A percentile compares a stretch with the other conserved stretches of the same genome.
Conservation (phyloP, 2,888 invertebrate genomes). For the Calameuta filiformis region DNA sequence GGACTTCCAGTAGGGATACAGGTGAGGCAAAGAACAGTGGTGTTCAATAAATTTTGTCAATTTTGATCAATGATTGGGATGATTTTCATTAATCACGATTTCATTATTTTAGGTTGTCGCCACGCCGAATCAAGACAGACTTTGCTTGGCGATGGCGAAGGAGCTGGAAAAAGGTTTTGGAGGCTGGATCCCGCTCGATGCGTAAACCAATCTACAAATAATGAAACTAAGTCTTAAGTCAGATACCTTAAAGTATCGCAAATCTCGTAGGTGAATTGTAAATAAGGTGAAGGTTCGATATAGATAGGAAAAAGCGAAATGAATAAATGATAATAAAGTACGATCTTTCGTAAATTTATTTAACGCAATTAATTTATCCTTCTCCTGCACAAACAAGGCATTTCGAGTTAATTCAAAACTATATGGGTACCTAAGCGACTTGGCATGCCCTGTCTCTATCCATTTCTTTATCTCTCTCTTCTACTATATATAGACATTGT, state of each 20-base stretch:
- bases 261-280: background rate
- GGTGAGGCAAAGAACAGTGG: constrained; percentile 62
- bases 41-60: background rate
- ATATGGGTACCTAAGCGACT: background rate
- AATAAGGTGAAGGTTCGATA: background rate
- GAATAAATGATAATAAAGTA: background rate
- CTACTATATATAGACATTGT: background rate
- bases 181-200: constrained; percentile 79
- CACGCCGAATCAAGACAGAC: constrained; percentile 79
- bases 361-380: background rate
- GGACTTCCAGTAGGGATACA: constrained; percentile 83
- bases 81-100: background rate
- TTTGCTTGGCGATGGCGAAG: constrained; percentile 83
- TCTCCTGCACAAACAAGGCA: background rate
- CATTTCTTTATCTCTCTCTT: background rate
- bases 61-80: background rate
- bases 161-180: constrained; percentile 83
- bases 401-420: background rate
- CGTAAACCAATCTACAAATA: background rate
- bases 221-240: background rate
- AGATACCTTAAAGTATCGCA: too few relatives aligned
- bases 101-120: constrained; percentile 73
- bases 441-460: background rate
- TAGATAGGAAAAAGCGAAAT: background rate
- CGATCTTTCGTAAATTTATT: background rate